Conservation (phyloP, 2,113 vertebrate species). For the Cebus imitator region DNA sequence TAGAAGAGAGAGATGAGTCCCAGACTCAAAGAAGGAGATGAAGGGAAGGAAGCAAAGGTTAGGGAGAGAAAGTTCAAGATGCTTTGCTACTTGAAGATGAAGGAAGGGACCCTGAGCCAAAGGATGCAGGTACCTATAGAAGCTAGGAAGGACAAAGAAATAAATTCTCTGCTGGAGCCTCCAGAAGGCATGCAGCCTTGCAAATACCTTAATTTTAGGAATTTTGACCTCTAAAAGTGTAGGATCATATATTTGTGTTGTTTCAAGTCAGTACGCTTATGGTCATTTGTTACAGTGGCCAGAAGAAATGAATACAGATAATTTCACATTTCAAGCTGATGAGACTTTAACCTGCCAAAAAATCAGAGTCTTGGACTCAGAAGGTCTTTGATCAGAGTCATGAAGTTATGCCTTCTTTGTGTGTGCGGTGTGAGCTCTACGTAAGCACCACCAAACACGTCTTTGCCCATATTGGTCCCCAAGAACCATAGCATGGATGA, state of each 20-base stretch:
- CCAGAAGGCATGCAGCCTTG: not conserved
- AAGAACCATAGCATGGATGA: not conserved
- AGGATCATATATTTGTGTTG: not conserved
- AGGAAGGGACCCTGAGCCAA: not conserved
- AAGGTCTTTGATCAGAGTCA: not conserved
- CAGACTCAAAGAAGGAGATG: not conserved
- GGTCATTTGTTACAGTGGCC: not conserved
- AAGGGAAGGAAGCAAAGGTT: not conserved
- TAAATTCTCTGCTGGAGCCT: not conserved
- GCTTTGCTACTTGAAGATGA: not conserved
- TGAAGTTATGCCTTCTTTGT: not conserved
- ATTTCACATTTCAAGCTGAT: not conserved
- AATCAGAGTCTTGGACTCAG: not conserved
- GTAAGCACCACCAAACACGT: not conserved
- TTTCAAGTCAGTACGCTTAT: not conserved
- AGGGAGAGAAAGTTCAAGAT: not conserved
- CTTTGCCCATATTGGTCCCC: not conserved
- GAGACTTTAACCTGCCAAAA: not conserved
- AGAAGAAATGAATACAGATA: not conserved
- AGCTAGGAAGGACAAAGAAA: not conserved
- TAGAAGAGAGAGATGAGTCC: not conserved
- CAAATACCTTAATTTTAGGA: not conserved
- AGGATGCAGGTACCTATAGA: not conserved
- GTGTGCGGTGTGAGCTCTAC: not conserved
- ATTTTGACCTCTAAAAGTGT: not conserved